These are phyloP conservation scores for Thunnus thynnus DNA, from an alignment of 2,113 vertebrate species.

Conservation along the genomic window DNA sequence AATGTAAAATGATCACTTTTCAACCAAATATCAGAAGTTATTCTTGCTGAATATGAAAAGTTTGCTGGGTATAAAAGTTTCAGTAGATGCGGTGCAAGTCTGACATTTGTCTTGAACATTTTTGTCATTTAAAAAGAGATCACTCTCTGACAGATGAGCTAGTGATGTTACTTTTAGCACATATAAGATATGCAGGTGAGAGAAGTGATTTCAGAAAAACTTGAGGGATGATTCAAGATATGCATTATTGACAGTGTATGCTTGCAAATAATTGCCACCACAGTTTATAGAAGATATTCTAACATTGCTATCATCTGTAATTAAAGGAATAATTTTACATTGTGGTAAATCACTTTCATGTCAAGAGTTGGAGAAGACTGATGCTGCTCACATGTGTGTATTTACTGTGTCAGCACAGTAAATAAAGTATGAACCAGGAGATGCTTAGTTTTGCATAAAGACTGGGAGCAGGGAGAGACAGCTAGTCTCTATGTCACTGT, in stretches of 20 bases:
- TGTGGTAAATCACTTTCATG: not conserved
- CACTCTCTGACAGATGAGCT: conserved; percentile 10
- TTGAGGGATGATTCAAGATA: not conserved
- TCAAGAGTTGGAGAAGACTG: conserved; percentile 6
- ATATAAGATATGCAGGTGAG: not conserved
- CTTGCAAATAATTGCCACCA: not conserved
- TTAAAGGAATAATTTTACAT: not conserved
- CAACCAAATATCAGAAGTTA: conserved; percentile 33
- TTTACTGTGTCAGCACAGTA: not conserved
- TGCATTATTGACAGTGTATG: not conserved
- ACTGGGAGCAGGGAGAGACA: not conserved
- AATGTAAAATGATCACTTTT: conserved; percentile 29
- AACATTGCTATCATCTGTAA: not conserved
- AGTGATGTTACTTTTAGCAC: conserved; percentile 26
- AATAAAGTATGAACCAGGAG: not conserved
- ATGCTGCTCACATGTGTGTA: not conserved
- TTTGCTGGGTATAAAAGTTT: conserved; percentile 29
- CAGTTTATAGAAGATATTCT: not conserved
- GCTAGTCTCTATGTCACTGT: too few species aligned
- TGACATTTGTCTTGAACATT: conserved; percentile 33
- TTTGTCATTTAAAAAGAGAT: conserved; percentile 44
- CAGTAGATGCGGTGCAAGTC: conserved; percentile 10
- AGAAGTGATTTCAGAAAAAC: not conserved
- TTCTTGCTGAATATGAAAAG: conserved; percentile 26
- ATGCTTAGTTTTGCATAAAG: not conserved